Conservation (phyloP, 2,797 vertebrate genomes). For the Chaunax sp. region DNA sequence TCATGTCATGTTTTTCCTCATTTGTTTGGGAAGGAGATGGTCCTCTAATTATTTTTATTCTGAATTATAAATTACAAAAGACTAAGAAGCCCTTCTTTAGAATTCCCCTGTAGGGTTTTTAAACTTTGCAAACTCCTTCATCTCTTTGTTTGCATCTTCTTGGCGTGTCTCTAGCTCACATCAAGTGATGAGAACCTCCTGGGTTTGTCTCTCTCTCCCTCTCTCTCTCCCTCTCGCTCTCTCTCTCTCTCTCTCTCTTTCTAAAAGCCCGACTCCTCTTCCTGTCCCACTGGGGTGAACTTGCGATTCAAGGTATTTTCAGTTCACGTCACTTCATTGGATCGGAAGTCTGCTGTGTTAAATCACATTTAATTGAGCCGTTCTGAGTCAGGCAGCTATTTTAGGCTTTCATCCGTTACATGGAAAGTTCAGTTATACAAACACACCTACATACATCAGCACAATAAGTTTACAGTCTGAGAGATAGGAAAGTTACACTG, state of each 20-base stretch:
- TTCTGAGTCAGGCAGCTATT: constrained; percentile 39
- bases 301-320: constrained; percentile 27
- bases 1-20: too few relatives aligned
- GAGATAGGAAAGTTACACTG: constrained; percentile 31
- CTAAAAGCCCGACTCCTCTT: constrained; percentile 7
- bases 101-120: constrained; percentile 9
- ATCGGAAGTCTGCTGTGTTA: constrained; percentile 29
- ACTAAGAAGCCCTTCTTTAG: not conserved
- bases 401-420: constrained; percentile 12
- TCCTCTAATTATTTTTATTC: too few relatives aligned
- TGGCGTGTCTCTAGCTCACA: constrained; percentile 25
- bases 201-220: constrained; percentile 12
- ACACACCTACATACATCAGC: not conserved
- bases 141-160: constrained; percentile 26
- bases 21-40: too few relatives aligned
- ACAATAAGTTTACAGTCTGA: constrained; percentile 18
- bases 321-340: constrained; percentile 13
- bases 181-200: constrained; percentile 31
- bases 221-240: constrained; percentile 32
- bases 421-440: not conserved
- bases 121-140: constrained; percentile 9
- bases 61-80: not conserved
- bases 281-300: not conserved
- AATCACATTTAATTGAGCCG: constrained; percentile 57
- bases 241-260: constrained; percentile 17